Conservation (phyloP, 2,113 vertebrate genomes). For the Saccopteryx bilineata region DNA sequence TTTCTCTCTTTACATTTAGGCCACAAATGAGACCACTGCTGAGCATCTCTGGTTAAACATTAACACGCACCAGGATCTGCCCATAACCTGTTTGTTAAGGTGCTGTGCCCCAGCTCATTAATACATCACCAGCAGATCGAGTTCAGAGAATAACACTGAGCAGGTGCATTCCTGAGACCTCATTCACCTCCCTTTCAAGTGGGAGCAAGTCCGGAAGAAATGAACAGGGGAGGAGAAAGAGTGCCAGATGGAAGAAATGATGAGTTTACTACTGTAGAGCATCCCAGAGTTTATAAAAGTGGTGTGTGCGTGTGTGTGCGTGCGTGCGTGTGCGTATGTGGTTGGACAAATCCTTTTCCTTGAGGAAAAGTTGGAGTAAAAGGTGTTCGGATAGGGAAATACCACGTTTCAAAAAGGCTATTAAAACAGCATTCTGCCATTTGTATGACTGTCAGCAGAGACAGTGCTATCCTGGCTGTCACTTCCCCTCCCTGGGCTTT, state of each 20-base stretch:
- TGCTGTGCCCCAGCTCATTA: slow-evolving; percentile 83
- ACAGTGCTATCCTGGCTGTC: neutral
- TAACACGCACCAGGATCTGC: slow-evolving; percentile 86
- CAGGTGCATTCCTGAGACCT: slow-evolving; percentile 79
- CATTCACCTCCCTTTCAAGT: slow-evolving; percentile 61
- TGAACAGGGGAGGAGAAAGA: neutral
- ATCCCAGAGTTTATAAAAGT: neutral
- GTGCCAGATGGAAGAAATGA: neutral
- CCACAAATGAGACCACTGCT: slow-evolving; percentile 79
- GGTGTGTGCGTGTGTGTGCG: neutral
- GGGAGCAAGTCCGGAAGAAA: neutral
- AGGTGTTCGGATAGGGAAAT: neutral
- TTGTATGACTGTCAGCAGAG: neutral
- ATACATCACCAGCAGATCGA: slow-evolving; percentile 76
- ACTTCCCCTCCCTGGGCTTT: neutral
- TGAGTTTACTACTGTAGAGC: neutral
- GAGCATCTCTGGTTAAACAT: slow-evolving; percentile 87
- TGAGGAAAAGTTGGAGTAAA: neutral
- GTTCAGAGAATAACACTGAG: slow-evolving; percentile 60
- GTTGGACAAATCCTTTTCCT: neutral
- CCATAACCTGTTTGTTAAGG: slow-evolving; percentile 83
- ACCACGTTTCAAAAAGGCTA: neutral
- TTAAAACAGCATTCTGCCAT: neutral
- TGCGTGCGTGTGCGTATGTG: neutral
- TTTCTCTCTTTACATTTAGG: slow-evolving; percentile 75